Evolutionary conservation across 2,888 invertebrate genomes (phyloP), one percentile per base, ranked within the genome.

Genomic region (Isoperla grammatica): DNA sequence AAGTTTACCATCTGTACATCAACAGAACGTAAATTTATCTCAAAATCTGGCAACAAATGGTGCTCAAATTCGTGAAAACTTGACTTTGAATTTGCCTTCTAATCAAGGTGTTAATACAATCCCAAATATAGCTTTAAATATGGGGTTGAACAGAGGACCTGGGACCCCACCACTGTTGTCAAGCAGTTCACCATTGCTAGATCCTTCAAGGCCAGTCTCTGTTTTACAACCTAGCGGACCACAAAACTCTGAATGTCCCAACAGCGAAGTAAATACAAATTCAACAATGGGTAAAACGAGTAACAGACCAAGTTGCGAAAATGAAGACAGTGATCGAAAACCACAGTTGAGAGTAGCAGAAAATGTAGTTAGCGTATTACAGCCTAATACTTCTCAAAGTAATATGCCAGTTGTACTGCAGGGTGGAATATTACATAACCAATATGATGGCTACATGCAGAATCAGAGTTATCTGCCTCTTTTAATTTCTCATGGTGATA

Each of bases 361-460:
- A 8, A 29, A 29, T 29, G 29, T 29, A 6, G 29, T 29, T 29
- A 29, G 8, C 29, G 8, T 29, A 29, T 8, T 29, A 29, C 29
- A 29, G 8, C 29, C 29, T 6, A 29, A 29, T 29, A 29, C 29
- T 6, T 29, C 29, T 29, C 29, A 29, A 8, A 29, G 29, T 29
- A 8, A 4, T 8, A 29, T 29, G 29, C 29, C 29, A 29, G 29
- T 29, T 29, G 29, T 29, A 29, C 29, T 29, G 9, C 49, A 49
- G n/a, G 35, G 22, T 15, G 49, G 49, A 13, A 49, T 15, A 11
- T 11, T 45, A 11, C 49, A 35, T 15, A 53, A 39, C 20, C 53
- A 53, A 19, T 53, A 15, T 20, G 29, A 29, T 29, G 17, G 53
- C 13, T 53, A 53, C 39, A 29, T 49, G 35, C 49, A 49, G 35